phyloP scores from a whole-genome alignment of 30 jellyfish, hydroid and myxozoan species.

The Chrysaora quinquecirrha region DNA sequence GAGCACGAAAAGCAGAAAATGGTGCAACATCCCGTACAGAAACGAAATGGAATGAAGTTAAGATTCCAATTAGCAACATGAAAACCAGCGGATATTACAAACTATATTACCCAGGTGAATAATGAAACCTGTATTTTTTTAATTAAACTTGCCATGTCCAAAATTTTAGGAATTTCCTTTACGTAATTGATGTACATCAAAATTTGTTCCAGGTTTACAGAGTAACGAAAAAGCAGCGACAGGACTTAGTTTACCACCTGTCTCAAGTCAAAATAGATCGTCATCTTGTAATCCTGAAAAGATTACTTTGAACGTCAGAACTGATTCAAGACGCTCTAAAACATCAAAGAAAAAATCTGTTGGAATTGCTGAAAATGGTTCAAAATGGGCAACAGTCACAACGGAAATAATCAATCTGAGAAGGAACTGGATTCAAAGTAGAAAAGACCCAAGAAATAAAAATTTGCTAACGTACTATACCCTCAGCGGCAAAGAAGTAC shows the following conservation, averaged over 20 bases:
- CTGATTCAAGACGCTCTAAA: not conserved
- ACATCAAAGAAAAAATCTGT: not conserved
- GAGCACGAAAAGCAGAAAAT: not conserved
- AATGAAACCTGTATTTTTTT: not conserved
- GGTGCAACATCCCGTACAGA: not conserved
- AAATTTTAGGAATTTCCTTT: not conserved
- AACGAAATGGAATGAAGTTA: constrained; percentile 31
- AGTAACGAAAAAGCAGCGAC: not conserved
- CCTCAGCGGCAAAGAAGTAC: constrained; percentile 78
- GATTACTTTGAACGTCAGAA: not conserved
- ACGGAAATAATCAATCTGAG: constrained; percentile 39
- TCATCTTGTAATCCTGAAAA: not conserved
- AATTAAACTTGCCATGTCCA: not conserved
- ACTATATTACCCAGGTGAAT: constrained; percentile 31
- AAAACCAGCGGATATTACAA: constrained; percentile 11
- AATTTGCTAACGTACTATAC: constrained; percentile 56
- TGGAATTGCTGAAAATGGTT: not conserved
- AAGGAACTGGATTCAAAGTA: constrained; percentile 51
- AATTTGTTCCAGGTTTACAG: not conserved
- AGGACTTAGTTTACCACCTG: constrained; percentile 16
- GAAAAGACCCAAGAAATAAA: constrained; percentile 11
- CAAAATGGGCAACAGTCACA: constrained; percentile 7
- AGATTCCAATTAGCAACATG: constrained; percentile 34
- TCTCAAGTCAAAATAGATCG: not conserved
- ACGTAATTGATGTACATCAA: not conserved